These are phyloP conservation scores for Apamea sordens DNA, from an alignment of 2,888 invertebrate genomes.

Conservation along the genomic window DNA sequence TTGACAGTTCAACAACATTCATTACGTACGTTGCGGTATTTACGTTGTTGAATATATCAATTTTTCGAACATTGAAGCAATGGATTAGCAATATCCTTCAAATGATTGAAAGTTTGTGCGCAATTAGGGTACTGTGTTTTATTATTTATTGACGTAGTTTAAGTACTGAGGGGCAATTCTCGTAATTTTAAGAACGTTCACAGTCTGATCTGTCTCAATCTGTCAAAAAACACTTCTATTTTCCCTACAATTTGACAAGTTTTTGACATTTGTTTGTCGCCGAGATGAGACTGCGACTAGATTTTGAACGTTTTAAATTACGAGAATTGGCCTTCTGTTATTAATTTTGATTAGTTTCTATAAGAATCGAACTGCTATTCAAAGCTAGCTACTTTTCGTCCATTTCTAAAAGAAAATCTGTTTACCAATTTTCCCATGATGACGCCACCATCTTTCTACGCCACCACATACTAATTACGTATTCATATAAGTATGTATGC, in stretches of 20 bases:
- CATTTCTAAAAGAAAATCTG: background rate
- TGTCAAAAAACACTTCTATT: too few species aligned
- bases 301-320: too few species aligned
- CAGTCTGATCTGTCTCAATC: too few species aligned
- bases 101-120: background rate
- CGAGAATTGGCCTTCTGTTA: too few species aligned
- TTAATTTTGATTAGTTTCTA: background rate
- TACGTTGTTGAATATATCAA: background rate
- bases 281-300: too few species aligned
- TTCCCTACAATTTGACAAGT: too few species aligned
- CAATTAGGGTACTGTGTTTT: background rate
- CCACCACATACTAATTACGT: conserved; percentile 10
- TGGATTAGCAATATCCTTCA: background rate
- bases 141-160: background rate
- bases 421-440: background rate
- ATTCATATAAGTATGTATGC: conserved; percentile 18
- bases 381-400: background rate
- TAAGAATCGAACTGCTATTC: background rate
- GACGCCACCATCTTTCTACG: background rate
- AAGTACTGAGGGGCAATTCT: too few species aligned
- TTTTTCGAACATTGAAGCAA: background rate
- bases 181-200: too few species aligned
- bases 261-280: too few species aligned
- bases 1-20: background rate
- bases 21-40: background rate